phyloP scores from a whole-genome alignment of 2,797 vertebrate genomes.

The Cossypha dichroa region DNA sequence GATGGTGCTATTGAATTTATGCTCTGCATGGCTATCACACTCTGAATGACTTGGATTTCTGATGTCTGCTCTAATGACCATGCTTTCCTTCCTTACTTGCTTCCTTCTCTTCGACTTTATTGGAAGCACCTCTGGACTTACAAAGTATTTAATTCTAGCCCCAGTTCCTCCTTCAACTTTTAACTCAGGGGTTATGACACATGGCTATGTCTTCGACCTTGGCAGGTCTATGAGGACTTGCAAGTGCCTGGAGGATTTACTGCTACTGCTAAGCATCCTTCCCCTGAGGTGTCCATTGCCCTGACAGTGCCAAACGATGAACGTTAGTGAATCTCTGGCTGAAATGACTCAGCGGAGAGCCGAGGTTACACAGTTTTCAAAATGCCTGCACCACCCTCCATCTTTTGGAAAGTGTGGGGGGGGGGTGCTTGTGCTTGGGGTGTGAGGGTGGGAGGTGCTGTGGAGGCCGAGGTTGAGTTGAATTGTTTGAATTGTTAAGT shows the following conservation, averaged over 20 bases:
- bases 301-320: too few species aligned
- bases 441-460: too few species aligned
- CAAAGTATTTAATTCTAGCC: not conserved
- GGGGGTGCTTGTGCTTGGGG: too few species aligned
- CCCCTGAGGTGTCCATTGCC: too few species aligned
- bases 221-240: not conserved
- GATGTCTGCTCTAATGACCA: not conserved
- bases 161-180: not conserved
- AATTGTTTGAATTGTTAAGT: not conserved
- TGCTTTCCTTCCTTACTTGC: not conserved
- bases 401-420: not conserved
- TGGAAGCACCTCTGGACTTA: not conserved
- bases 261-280: too few species aligned
- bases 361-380: not conserved
- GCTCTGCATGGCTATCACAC: not conserved
- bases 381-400: not conserved
- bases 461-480: not conserved
- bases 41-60: not conserved
- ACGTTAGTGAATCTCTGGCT: too few species aligned
- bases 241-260: not conserved
- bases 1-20: not conserved
- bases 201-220: fast-evolving
- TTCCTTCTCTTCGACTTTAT: not conserved
- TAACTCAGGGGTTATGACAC: not conserved
- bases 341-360: too few species aligned